These are phyloP conservation scores for Crepidodera aurea DNA, from an alignment of 2,888 invertebrate species.

Conservation along the genomic window DNA sequence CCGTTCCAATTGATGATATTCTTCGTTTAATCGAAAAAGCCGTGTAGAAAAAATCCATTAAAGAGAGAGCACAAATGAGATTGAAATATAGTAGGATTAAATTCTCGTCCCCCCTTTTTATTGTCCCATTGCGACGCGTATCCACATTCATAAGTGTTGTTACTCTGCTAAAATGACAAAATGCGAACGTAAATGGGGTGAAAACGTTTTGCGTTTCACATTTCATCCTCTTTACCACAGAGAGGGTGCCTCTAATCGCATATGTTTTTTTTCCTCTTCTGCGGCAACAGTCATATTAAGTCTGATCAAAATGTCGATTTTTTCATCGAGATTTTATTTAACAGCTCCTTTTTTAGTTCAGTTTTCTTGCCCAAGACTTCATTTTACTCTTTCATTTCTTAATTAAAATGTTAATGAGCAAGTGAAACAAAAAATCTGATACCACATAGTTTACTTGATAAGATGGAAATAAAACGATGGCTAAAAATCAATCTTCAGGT, in stretches of 20 bases:
- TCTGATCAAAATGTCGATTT: constrained; percentile 14
- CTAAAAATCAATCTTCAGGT: no score
- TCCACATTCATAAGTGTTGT: constrained; percentile 51
- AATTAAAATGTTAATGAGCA: no score
- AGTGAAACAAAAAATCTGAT: no score
- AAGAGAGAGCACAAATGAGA: constrained; percentile 41
- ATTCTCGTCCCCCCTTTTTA: constrained; percentile 56
- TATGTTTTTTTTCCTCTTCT: constrained; percentile 32
- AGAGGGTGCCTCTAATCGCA: constrained; percentile 39
- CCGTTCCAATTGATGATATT: neutral
- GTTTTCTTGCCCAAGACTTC: no score
- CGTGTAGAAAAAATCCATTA: constrained; percentile 40
- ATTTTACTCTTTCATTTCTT: no score
- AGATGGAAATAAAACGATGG: no score
- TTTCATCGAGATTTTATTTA: neutral
- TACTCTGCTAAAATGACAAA: constrained; percentile 58
- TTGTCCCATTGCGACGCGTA: constrained; percentile 54
- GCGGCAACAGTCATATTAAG: constrained; percentile 30
- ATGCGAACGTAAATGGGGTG: constrained; percentile 57
- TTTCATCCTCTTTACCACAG: constrained; percentile 41
- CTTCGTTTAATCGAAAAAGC: constrained; percentile 26
- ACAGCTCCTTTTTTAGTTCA: no score
- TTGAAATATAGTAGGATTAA: constrained; percentile 50
- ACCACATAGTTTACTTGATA: no score
- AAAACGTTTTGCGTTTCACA: constrained; percentile 46